These are phyloP conservation scores for Regulus satrapa DNA, from an alignment of 2,113 vertebrate species.

Conservation along the genomic window DNA sequence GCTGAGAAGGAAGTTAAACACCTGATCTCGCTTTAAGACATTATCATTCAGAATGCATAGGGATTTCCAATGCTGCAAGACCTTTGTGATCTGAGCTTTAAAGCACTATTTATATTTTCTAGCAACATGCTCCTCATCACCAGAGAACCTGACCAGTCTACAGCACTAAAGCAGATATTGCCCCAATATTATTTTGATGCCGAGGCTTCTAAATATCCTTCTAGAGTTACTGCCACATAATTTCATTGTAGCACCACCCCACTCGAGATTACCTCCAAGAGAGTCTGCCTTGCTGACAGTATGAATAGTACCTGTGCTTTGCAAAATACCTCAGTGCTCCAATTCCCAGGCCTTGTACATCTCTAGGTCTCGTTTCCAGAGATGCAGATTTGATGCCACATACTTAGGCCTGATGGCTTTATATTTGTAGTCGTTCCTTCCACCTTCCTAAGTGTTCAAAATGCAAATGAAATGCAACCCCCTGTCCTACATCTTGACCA, in stretches of 20 bases:
- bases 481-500: neutral
- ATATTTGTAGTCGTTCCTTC: neutral
- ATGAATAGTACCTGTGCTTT: neutral
- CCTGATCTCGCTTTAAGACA: neutral
- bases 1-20: neutral
- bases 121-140: neutral
- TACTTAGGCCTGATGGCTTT: neutral
- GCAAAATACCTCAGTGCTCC: neutral
- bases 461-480: neutral
- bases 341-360: neutral
- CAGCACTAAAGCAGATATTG: neutral
- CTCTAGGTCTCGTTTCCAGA: neutral
- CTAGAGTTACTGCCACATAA: rapidly evolving
- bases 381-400: neutral
- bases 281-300: neutral
- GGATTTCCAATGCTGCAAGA: neutral
- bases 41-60: neutral
- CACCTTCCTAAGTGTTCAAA: neutral
- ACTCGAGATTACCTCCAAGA: rapidly evolving
- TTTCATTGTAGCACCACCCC: neutral
- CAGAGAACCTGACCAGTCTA: rapidly evolving
- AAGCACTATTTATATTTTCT: neutral
- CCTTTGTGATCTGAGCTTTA: neutral
- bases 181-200: neutral
- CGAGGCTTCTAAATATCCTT: neutral